phyloP scores from a whole-genome alignment of 2,113 vertebrate species.

The Coryphaenoides rupestris region DNA sequence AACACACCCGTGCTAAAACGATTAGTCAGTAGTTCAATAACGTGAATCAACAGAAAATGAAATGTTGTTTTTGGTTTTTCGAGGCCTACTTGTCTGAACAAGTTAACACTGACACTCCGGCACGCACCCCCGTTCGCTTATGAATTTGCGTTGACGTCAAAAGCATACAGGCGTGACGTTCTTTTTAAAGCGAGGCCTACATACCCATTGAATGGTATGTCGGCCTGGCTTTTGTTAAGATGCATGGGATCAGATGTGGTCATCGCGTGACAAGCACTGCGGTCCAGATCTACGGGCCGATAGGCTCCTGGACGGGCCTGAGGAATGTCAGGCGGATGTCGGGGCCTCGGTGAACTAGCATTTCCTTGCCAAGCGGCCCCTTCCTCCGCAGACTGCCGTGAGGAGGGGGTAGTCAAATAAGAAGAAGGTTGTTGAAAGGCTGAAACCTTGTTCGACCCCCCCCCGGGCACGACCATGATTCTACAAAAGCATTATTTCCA shows the following conservation, averaged over 20 bases:
- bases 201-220: slow-evolving; percentile 5
- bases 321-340: slow-evolving; percentile 56
- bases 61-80: neutral
- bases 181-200: neutral
- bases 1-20: too few relatives aligned
- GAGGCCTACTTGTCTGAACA: neutral
- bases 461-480: too few relatives aligned
- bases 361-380: slow-evolving; percentile 38
- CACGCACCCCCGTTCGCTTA: neutral
- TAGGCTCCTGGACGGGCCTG: slow-evolving; percentile 17
- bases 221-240: too few relatives aligned
- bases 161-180: neutral
- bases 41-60: neutral
- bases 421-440: too few relatives aligned
- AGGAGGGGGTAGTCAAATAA: neutral
- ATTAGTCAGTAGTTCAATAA: too few relatives aligned
- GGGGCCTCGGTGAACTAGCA: slow-evolving; percentile 34
- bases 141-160: too few relatives aligned
- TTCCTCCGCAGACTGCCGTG: slow-evolving; percentile 26
- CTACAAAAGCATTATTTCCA: too few relatives aligned
- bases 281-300: slow-evolving; percentile 46
- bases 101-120: neutral
- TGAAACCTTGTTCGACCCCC: neutral
- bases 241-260: too few relatives aligned
- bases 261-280: slow-evolving; percentile 42